Conservation (phyloP, 2,888 invertebrate species). For the Unio pictorum region DNA sequence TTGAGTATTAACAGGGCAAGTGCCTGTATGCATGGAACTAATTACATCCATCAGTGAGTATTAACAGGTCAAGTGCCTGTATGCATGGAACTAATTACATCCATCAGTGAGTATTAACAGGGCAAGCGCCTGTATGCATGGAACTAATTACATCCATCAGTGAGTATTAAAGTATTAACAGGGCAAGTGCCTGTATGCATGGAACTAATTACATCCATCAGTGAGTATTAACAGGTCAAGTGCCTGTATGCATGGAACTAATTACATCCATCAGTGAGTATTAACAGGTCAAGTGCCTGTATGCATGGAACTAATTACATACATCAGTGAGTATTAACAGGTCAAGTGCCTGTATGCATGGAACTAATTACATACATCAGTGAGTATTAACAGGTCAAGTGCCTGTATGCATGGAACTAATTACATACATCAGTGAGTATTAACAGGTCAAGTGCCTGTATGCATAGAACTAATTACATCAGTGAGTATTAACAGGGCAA, state of each 20-base stretch:
- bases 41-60: constrained; percentile 52
- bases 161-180: not conserved
- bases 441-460: not conserved
- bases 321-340: not conserved
- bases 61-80: constrained; percentile 66
- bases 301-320: no score
- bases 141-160: not conserved
- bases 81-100: constrained; percentile 77
- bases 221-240: no score
- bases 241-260: no score
- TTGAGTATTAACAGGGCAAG: no score
- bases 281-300: no score
- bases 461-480: not conserved
- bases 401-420: no score
- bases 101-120: constrained; percentile 29
- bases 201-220: not conserved
- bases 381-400: no score
- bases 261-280: constrained; percentile 28
- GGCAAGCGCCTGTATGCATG: not conserved
- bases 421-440: no score
- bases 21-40: constrained; percentile 70
- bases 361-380: not conserved
- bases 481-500: no score
- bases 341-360: not conserved
- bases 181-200: not conserved